Evolutionary conservation across 2,113 vertebrate species (phyloP).

Genomic region (Alosa alosa): DNA sequence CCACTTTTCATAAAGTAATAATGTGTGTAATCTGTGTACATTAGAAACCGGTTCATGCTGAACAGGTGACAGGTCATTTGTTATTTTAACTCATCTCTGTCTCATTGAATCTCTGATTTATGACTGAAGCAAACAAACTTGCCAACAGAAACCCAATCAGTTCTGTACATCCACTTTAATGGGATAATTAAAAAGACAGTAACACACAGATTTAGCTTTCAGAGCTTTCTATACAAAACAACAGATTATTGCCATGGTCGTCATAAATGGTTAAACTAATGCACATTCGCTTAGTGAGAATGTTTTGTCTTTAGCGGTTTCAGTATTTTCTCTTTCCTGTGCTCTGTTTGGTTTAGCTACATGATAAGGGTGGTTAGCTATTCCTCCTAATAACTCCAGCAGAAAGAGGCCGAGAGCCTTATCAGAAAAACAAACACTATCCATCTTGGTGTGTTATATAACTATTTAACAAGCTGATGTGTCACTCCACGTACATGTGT

Average conservation of each 20-base stretch:
- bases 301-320: constrained; percentile 5
- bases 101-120: background rate
- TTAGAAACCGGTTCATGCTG: background rate
- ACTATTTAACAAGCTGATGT: background rate
- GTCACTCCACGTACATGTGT: background rate
- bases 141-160: background rate
- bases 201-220: constrained; percentile 5
- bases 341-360: background rate
- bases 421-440: constrained; percentile 3
- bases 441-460: background rate
- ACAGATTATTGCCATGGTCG: constrained; percentile 17
- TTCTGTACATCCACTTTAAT: background rate
- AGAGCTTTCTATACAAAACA: constrained; percentile 15
- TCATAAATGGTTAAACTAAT: background rate
- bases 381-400: background rate
- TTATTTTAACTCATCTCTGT: background rate
- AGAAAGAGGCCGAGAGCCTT: background rate
- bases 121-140: background rate
- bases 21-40: background rate
- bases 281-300: constrained; percentile 3
- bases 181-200: background rate
- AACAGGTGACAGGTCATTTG: background rate
- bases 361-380: background rate
- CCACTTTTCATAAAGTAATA: background rate
- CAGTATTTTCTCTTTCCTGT: constrained; percentile 3